phyloP scores from a whole-genome alignment of 2,888 invertebrate species.

The Drosophila emarginata region DNA sequence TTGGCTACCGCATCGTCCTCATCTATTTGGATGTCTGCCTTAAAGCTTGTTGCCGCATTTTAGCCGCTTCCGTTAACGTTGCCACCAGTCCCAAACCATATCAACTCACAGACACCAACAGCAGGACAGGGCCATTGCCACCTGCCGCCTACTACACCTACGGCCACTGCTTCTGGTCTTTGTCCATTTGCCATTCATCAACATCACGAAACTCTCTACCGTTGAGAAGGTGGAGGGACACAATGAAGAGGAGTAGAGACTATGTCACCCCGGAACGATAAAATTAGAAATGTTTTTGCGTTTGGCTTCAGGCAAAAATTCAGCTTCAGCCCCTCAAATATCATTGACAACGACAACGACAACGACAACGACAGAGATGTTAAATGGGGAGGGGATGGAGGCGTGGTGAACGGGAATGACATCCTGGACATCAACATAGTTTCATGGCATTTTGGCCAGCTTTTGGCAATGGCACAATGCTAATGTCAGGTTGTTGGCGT shows the following conservation, averaged over 20 bases:
- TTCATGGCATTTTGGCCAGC: constrained; percentile 45
- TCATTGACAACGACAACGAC: constrained; percentile 35
- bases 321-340: constrained; percentile 24
- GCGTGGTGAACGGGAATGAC: neutral
- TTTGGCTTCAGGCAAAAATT: constrained; percentile 41
- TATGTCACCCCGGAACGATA: constrained; percentile 70
- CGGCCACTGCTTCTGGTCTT: constrained; percentile 29
- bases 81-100: neutral
- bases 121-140: constrained; percentile 32
- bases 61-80: constrained; percentile 83
- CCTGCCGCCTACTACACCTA: constrained; percentile 17
- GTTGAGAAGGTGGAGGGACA: constrained; percentile 81
- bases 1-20: constrained; percentile 36
- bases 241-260: neutral
- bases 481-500: constrained; percentile 59
- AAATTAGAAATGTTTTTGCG: constrained; percentile 66
- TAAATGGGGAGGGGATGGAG: neutral
- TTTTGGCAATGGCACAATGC: constrained; percentile 39
- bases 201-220: constrained; percentile 43
- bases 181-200: constrained; percentile 61
- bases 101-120: neutral
- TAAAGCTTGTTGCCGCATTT: constrained; percentile 61
- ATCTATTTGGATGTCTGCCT: constrained; percentile 84
- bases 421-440: constrained; percentile 34
- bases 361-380: neutral